A percentile compares a stretch with the other conserved stretches of the same genome.
phyloP scores from a whole-genome alignment of 1,140 invertebrate species.

The Gryon sp. region DNA sequence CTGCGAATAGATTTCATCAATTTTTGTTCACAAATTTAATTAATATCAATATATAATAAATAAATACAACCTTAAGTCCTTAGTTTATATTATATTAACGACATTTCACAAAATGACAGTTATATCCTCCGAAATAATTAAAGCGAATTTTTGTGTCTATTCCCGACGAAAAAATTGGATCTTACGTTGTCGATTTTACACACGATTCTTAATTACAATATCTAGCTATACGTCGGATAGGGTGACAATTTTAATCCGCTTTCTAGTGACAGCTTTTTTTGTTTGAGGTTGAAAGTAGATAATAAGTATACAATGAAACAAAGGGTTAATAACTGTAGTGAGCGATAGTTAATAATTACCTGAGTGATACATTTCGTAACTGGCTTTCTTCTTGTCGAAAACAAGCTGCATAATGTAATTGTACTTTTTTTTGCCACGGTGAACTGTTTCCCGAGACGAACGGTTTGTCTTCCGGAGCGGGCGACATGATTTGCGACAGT shows the following conservation, averaged over 20 bases:
- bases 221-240: no score
- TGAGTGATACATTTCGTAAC: constrained; percentile 26
- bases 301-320: constrained; percentile 16
- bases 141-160: constrained; percentile 3
- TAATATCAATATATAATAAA: no score
- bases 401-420: constrained; percentile 35
- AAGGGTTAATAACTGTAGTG: constrained; percentile 21
- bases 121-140: constrained; percentile 7
- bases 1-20: no score
- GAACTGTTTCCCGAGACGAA: constrained; percentile 45
- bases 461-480: constrained; percentile 34
- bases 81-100: no score
- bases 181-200: constrained; percentile 19
- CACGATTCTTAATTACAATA: constrained; percentile 32
- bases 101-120: constrained; percentile 21
- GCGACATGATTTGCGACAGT: constrained; percentile 48
- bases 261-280: constrained; percentile 10
- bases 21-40: no score
- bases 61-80: no score
- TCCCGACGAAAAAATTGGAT: constrained; percentile 11
- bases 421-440: constrained; percentile 21
- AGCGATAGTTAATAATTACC: constrained; percentile 24
- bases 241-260: constrained; percentile 27
- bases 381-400: constrained; percentile 21
- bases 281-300: constrained; percentile 3